Percentiles rank a stretch among this genome's conserved stretches.
These are phyloP conservation scores for Flexamia atlantica DNA, from an alignment of 2,888 invertebrate genomes.

Conservation along the genomic window DNA sequence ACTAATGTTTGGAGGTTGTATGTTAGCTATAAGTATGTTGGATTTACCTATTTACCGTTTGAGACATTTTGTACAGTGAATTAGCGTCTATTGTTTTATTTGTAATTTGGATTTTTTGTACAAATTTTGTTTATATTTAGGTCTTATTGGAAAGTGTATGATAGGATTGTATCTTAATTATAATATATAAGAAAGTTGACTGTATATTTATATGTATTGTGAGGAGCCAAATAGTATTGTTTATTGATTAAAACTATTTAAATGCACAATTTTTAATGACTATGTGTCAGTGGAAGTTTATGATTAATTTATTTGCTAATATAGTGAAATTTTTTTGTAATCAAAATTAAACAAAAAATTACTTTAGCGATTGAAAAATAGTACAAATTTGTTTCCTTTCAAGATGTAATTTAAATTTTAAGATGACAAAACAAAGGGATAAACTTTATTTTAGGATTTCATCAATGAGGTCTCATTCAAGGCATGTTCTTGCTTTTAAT, in stretches of 20 bases:
- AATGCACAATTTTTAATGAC: too few species aligned
- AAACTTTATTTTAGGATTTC: too few species aligned
- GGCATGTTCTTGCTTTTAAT: too few species aligned
- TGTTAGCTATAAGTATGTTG: conserved; percentile 52
- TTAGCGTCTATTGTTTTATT: conserved; percentile 57
- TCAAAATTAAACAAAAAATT: too few species aligned
- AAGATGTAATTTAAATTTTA: too few species aligned
- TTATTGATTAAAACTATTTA: conserved; percentile 15
- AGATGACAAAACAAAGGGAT: too few species aligned
- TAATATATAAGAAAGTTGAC: conserved; percentile 27
- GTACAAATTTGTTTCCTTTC: too few species aligned
- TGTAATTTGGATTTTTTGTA: conserved; percentile 62
- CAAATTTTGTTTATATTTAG: conserved; percentile 62
- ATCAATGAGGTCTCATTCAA: too few species aligned
- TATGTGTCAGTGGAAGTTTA: too few species aligned
- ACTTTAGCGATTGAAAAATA: too few species aligned
- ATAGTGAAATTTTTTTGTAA: too few species aligned
- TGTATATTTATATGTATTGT: conserved; percentile 51
- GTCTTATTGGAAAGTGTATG: conserved; percentile 60
- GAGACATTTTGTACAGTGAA: conserved; percentile 60
- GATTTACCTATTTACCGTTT: conserved; percentile 41
- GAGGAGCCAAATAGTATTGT: conserved; percentile 30
- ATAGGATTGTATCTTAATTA: conserved; percentile 56
- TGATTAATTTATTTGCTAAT: too few species aligned
- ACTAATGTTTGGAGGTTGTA: conserved; percentile 54